Evolutionary conservation across 2,888 invertebrate species (phyloP), one percentile per base, ranked within the genome.

Genomic region (Platynereis dumerilii): DNA sequence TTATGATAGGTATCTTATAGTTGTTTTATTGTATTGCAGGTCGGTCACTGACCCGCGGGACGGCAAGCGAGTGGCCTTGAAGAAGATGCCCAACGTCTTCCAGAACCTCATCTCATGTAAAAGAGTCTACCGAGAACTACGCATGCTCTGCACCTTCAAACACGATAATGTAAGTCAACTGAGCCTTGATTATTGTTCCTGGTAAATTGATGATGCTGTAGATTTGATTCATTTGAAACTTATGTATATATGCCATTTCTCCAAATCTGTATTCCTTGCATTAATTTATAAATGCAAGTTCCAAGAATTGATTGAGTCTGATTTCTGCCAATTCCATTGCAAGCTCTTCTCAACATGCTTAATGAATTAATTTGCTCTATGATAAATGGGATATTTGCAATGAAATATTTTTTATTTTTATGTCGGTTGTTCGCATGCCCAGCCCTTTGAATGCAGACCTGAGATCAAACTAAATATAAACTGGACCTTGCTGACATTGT

Each of bases 61-160:
- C 87, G 96, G 97, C 77, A 92, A 96, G 84, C 90, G 97, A 83
- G 97, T 99, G 80, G 99, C 99, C 75, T 90, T 99, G 80, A 99
- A 99, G 88, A 99, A 99, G 88, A 91, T 99, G 89, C 98, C 99
- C 77, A 98, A 98, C 88, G 98, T 99, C 86, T 99, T 99, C 90
- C 98, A 98, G 87, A 98, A 97, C 83, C 90, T 98, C 85, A 95
- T 99, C 81, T 98, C 98, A 81, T 96, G 96, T 85, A 97, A 97
- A 86, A 90, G 99, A 80, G 98, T 98, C 79, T 99, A 97, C 88
- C 90, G 99, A 77, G 99, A 99, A 87, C 90, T 99, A 83, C 94
- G 95, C 88, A 99, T 99, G 98, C 90, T 99, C 75, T 96, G 96
- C 86, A 96, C 96, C 88, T 98, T 99, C 89, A 96, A 96, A 89